These are phyloP conservation scores for Melanotaenia maccullochi DNA, from an alignment of 2,797 vertebrate species.

Conservation along the genomic window DNA sequence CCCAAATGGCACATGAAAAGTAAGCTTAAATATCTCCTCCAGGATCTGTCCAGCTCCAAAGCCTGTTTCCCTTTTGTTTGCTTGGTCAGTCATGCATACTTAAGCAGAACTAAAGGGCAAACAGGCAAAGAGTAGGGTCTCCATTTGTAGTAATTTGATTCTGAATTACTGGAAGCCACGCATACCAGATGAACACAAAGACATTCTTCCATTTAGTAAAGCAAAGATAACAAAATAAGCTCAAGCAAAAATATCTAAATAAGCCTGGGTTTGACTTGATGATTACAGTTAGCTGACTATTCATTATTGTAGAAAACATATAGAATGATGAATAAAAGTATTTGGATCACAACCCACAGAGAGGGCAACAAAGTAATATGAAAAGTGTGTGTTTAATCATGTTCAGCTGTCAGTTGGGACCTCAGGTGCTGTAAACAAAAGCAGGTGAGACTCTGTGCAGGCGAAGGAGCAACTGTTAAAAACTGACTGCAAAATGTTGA, in stretches of 20 bases:
- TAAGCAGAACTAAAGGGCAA: conserved; percentile 45
- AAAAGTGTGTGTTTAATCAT: conserved; percentile 4
- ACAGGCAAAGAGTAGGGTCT: conserved; percentile 47
- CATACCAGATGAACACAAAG: conserved; percentile 40
- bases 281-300: conserved; percentile 5
- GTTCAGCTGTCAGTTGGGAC: conserved; percentile 43
- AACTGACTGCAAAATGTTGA: neutral
- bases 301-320: neutral
- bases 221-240: conserved; percentile 33
- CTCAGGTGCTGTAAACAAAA: conserved; percentile 58
- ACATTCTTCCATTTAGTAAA: conserved; percentile 36
- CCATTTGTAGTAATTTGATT: conserved; percentile 62
- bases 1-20: conserved; percentile 36
- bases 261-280: neutral
- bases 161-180: conserved; percentile 40
- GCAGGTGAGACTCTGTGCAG: conserved; percentile 36
- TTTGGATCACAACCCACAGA: neutral
- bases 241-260: neutral
- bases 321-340: neutral
- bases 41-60: conserved; percentile 44
- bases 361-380: neutral
- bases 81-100: conserved; percentile 51
- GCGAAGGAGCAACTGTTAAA: conserved; percentile 18
- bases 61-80: conserved; percentile 55
- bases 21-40: conserved; percentile 56